phyloP scores from a whole-genome alignment of 2,888 invertebrate species.

The Ceramica pisi region DNA sequence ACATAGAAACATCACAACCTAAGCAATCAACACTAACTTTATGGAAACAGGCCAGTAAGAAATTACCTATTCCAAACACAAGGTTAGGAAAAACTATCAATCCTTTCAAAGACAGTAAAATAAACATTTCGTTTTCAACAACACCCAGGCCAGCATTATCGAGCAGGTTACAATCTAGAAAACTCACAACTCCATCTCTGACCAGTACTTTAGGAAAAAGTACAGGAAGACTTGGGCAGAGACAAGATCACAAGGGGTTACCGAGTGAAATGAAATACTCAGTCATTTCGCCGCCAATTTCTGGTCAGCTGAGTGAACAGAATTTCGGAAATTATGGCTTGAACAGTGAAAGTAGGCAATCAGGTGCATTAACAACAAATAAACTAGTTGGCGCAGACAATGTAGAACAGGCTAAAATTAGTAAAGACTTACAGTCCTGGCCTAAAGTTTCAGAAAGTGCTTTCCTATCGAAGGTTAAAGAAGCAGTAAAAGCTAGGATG shows the following conservation, averaged over 20 bases:
- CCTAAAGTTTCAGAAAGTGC: slow-evolving; percentile 68
- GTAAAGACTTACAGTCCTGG: slow-evolving; percentile 51
- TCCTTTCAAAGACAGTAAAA: slow-evolving; percentile 51
- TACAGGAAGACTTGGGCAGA: slow-evolving; percentile 3
- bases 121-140: slow-evolving; percentile 55
- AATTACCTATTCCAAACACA: slow-evolving; percentile 30
- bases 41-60: slow-evolving; percentile 32
- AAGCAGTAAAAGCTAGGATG: slow-evolving; percentile 69
- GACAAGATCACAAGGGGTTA: slow-evolving; percentile 33
- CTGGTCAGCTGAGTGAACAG: slow-evolving; percentile 2
- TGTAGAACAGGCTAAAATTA: slow-evolving; percentile 16
- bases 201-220: slow-evolving; percentile 8
- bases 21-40: slow-evolving; percentile 37
- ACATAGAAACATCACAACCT: slow-evolving; percentile 10
- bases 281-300: slow-evolving; percentile 14
- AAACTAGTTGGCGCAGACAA: slow-evolving; percentile 3
- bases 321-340: not conserved
- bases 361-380: not conserved
- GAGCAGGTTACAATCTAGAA: slow-evolving; percentile 14
- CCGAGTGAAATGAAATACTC: slow-evolving; percentile 52
- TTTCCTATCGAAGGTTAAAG: slow-evolving; percentile 73
- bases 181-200: slow-evolving; percentile 5
- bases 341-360: slow-evolving; percentile 9
- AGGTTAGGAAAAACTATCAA: slow-evolving; percentile 44
- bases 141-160: slow-evolving; percentile 40